Conservation (phyloP, 1,140 invertebrate species). For the Leptinotarsa lineolata region DNA sequence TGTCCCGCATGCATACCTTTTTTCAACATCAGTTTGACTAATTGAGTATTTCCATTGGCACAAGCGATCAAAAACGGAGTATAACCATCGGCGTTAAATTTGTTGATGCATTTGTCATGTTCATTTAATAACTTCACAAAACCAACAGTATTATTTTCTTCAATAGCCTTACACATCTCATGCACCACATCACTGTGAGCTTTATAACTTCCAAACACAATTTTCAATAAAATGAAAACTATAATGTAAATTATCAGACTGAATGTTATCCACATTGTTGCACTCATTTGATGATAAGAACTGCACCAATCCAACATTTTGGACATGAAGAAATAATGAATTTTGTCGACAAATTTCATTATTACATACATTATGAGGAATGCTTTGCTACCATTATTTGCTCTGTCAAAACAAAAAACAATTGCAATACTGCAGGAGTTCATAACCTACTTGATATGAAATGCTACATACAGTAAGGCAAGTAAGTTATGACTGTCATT, state of each 20-base stretch:
- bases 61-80: slow-evolving; percentile 47
- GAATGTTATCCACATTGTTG: slow-evolving; percentile 28
- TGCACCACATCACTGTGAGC: slow-evolving; percentile 18
- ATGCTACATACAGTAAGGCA: too few relatives aligned
- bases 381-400: too few relatives aligned
- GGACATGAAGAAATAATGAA: slow-evolving; percentile 11
- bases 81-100: slow-evolving; percentile 33
- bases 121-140: slow-evolving; percentile 29
- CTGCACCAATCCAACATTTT: slow-evolving; percentile 24
- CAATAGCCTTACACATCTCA: slow-evolving; percentile 27
- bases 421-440: too few relatives aligned
- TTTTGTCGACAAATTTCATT: slow-evolving; percentile 7
- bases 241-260: slow-evolving; percentile 13
- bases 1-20: slow-evolving; percentile 24
- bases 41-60: slow-evolving; percentile 43
- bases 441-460: too few relatives aligned
- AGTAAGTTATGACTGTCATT: too few relatives aligned
- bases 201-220: background rate
- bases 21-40: slow-evolving; percentile 47
- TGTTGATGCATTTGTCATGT: slow-evolving; percentile 34
- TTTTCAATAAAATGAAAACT: slow-evolving; percentile 9
- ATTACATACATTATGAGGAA: background rate
- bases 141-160: slow-evolving; percentile 29
- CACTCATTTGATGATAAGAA: background rate
- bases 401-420: too few relatives aligned